Percentiles rank a stretch among this genome's conserved stretches.
Conservation (phyloP, 2,888 invertebrate species). For the Rhimphoctona megacephalus region DNA sequence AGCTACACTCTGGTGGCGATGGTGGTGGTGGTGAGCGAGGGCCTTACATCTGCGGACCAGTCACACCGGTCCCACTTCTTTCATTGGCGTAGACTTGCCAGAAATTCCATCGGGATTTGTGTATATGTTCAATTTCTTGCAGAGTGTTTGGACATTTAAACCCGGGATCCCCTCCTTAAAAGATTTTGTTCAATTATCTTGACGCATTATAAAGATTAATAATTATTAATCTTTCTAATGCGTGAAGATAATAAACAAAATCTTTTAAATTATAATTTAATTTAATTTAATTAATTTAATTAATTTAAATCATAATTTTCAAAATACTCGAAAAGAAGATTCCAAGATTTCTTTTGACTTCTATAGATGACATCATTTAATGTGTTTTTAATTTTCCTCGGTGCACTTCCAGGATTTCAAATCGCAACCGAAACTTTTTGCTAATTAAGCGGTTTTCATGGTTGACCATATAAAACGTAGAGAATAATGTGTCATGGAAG, state of each 20-base stretch:
- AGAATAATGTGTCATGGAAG: conserved; percentile 12
- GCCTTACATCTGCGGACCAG: conserved; percentile 80
- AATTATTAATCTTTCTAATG: neutral
- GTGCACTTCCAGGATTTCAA: neutral
- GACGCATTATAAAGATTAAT: neutral
- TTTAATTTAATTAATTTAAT: too few species aligned
- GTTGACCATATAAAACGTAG: conserved; percentile 40
- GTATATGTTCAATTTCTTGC: conserved; percentile 10
- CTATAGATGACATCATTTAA: neutral
- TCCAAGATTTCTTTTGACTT: conserved; percentile 31
- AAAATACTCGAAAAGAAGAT: neutral
- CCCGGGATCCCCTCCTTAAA: neutral
- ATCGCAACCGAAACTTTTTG: neutral
- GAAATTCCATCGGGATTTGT: conserved; percentile 60
- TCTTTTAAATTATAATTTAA: too few species aligned
- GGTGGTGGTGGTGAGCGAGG: conserved; percentile 53
- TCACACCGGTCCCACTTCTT: conserved; percentile 83
- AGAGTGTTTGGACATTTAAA: conserved; percentile 26
- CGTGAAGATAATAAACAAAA: neutral
- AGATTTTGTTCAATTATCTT: neutral
- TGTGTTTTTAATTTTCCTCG: neutral
- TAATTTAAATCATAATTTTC: neutral
- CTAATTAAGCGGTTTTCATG: conserved; percentile 16
- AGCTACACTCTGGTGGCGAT: conserved; percentile 66
- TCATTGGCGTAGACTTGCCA: conserved; percentile 78